Conservation (phyloP, 2,888 invertebrate species). For the Hyposoter didymator region DNA sequence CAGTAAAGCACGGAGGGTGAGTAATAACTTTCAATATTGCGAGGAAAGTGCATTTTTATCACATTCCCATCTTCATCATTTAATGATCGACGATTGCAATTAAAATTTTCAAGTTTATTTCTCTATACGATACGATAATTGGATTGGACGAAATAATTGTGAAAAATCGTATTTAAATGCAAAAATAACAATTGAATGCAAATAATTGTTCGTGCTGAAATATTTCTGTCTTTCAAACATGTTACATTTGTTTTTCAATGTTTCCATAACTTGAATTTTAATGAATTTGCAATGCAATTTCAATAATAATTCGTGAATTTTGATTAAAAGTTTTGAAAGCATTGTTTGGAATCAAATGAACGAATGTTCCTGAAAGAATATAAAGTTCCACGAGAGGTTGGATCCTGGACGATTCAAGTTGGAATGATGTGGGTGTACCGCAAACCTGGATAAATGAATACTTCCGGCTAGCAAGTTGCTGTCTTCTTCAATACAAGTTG, state of each 20-base stretch:
- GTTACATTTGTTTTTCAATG: neutral
- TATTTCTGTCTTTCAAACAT: neutral
- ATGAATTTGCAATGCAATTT: neutral
- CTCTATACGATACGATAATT: neutral
- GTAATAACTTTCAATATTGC: conserved; percentile 12
- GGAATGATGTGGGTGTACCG: conserved; percentile 10
- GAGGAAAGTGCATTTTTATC: neutral
- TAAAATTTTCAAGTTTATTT: too few relatives aligned
- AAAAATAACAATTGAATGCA: neutral
- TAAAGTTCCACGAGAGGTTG: neutral
- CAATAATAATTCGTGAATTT: neutral
- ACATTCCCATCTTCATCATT: neutral
- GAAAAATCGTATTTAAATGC: neutral
- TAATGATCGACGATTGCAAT: neutral
- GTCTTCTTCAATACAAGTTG: conserved; percentile 48
- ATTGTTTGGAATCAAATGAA: neutral
- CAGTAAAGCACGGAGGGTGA: conserved; percentile 2
- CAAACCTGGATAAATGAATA: conserved; percentile 51
- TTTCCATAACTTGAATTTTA: neutral
- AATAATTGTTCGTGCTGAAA: neutral
- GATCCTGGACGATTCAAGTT: neutral
- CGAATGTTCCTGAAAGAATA: neutral
- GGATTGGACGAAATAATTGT: neutral
- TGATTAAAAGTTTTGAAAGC: neutral
- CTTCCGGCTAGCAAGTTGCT: conserved; percentile 30